These are phyloP conservation scores for Corynorhinus townsendii DNA, from an alignment of 2,113 vertebrate genomes.

Conservation along the genomic window DNA sequence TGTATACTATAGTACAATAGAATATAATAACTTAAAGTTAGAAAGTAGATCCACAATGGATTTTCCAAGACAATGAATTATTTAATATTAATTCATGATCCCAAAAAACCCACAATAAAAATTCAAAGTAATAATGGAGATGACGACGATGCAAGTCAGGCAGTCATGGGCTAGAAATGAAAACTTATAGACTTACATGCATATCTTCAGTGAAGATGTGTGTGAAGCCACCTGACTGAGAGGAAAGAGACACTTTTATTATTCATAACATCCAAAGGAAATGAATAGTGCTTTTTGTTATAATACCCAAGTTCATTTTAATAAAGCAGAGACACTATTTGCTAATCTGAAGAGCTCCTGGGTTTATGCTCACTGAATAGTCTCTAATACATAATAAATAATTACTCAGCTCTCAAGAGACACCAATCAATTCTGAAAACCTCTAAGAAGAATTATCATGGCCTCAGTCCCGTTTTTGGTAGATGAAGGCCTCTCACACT, in stretches of 20 bases:
- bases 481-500: neutral
- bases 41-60: slow-evolving; percentile 43
- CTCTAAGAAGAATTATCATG: neutral
- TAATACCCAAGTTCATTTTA: slow-evolving; percentile 35
- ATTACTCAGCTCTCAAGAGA: slow-evolving; percentile 34
- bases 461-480: neutral
- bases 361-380: neutral
- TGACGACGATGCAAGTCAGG: neutral
- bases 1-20: neutral
- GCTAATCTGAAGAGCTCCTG: slow-evolving; percentile 50
- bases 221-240: slow-evolving; percentile 83
- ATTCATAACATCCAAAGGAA: slow-evolving; percentile 57
- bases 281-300: slow-evolving; percentile 61
- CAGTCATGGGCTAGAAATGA: slow-evolving; percentile 49
- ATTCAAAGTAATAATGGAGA: slow-evolving; percentile 30
- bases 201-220: slow-evolving; percentile 85
- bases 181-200: slow-evolving; percentile 73
- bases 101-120: slow-evolving; percentile 41
- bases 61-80: slow-evolving; percentile 60
- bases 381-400: slow-evolving; percentile 47
- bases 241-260: slow-evolving; percentile 75
- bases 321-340: slow-evolving; percentile 51
- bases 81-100: slow-evolving; percentile 47
- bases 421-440: neutral
- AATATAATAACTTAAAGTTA: neutral